These are phyloP conservation scores for Sarcophaga peregrina DNA, from an alignment of 1,140 invertebrate species.

Conservation along the genomic window DNA sequence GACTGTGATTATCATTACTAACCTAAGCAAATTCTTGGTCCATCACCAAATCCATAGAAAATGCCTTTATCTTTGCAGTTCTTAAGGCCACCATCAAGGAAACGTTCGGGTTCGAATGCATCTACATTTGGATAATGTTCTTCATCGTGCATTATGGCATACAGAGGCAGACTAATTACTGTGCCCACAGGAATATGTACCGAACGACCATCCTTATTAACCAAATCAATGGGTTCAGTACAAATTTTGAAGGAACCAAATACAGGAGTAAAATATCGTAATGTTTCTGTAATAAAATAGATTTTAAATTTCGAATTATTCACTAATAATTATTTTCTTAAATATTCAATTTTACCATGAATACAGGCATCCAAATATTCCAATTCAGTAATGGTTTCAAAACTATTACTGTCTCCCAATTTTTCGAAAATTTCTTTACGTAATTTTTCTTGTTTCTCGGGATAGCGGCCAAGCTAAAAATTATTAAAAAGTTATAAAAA, in stretches of 20 bases:
- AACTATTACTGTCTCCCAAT: slow-evolving; percentile 46
- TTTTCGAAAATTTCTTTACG: slow-evolving; percentile 60
- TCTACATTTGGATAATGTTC: slow-evolving; percentile 76
- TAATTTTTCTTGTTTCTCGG: slow-evolving; percentile 49
- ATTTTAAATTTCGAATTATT: no score
- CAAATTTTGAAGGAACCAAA: slow-evolving; percentile 49
- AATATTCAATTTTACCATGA: slow-evolving; percentile 48
- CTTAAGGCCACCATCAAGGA: slow-evolving; percentile 53
- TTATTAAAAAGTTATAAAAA: not conserved
- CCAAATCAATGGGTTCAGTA: slow-evolving; percentile 52
- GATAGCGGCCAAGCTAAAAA: slow-evolving; percentile 48
- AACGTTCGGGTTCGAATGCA: slow-evolving; percentile 78
- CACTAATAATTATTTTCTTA: not conserved
- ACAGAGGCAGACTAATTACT: slow-evolving; percentile 69
- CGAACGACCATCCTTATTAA: slow-evolving; percentile 51
- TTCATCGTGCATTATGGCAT: slow-evolving; percentile 71
- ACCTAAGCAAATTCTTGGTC: slow-evolving; percentile 58
- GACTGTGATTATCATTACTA: slow-evolving; percentile 19
- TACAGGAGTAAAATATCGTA: slow-evolving; percentile 52
- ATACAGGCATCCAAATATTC: slow-evolving; percentile 59
- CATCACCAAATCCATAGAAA: slow-evolving; percentile 56
- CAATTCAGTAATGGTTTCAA: slow-evolving; percentile 53
- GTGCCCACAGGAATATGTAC: slow-evolving; percentile 66
- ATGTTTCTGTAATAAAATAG: slow-evolving; percentile 48
- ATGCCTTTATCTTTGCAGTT: slow-evolving; percentile 52